Evolutionary conservation across 2,888 invertebrate genomes (phyloP), one percentile per base, ranked within the genome.

Genomic region (Druceiella hillmani): DNA sequence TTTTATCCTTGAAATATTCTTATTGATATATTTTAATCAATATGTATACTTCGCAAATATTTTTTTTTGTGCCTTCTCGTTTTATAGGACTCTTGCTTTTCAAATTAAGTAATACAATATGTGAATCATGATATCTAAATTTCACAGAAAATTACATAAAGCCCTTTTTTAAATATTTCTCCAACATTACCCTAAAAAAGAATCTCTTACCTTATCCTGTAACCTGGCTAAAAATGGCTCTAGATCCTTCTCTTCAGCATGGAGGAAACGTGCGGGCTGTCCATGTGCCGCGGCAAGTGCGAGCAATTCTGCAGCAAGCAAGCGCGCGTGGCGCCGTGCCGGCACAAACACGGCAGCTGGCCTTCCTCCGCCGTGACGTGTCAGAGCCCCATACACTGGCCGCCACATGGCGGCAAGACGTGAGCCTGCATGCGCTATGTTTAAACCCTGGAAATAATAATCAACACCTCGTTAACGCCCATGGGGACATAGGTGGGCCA

Each of bases 331-430:
- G 37, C 92, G 85, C 0, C 95, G 73, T 0, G 91, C 89, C 0
- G 94, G 90, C 1, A 94, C 94, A 63, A 94, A 94, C 12, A 95
- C 83, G 5, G 89, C 82, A 2, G 85, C 88, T 0, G 95, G 93
- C 52, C 86, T 84, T 51, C 79, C 76, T 0, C 88, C 85, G 38
- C 90, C 88, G 61, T 90, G 79, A 15, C 90, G 81, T 2, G 85
- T 57, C 22, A 98, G 87, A 0, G 92, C 83, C 64, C 94, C 93
- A 70, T 97, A 99, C 1, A 93, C 88, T 0, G 99, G 98, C 57
- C 97, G 95, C 0, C 91, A 88, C 99, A 99, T 99, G 1, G 98
- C 92, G 0, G 95, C 87, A 17, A 99, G 78, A 7, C 99, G 79
- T 0, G 97, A 92, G 0, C 90, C 91, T 57, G 95, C 97, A 70